Conservation (phyloP, 2,888 invertebrate genomes). For the Macrophya alboannulata region DNA sequence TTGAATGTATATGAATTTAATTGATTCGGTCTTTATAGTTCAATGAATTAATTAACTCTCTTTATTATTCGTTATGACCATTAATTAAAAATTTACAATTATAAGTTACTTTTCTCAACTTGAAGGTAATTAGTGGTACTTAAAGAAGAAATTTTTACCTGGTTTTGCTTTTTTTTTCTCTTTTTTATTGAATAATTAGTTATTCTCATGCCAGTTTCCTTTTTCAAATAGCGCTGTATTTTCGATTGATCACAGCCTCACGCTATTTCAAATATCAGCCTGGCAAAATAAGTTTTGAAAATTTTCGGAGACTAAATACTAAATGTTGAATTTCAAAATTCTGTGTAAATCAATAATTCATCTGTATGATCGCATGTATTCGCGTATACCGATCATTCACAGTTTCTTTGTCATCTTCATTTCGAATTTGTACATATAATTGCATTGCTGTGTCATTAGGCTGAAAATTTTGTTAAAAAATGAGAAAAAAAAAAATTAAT, state of each 20-base stretch:
- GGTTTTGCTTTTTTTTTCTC: too few relatives aligned
- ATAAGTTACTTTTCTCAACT: not conserved
- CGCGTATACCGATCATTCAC: not conserved
- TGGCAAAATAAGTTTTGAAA: not conserved
- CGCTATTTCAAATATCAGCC: constrained; percentile 38
- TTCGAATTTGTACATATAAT: constrained; percentile 2
- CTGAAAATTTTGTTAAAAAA: not conserved
- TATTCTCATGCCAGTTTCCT: not conserved
- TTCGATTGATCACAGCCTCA: constrained; percentile 51
- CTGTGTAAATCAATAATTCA: not conserved
- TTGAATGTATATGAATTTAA: not conserved
- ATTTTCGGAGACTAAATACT: not conserved
- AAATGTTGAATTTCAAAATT: not conserved
- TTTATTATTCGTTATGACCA: not conserved
- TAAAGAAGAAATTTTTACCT: not conserved
- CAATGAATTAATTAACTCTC: not conserved
- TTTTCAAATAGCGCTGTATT: constrained; percentile 50
- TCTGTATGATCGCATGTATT: not conserved
- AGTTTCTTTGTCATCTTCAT: not conserved
- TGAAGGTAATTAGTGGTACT: not conserved
- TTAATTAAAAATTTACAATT: constrained; percentile 11
- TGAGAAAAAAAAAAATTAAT: not conserved
- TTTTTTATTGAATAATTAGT: not conserved
- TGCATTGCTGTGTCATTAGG: constrained; percentile 20
- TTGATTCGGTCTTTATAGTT: not conserved